A percentile compares a stretch with the other conserved stretches of the same genome.
Evolutionary conservation across 1,140 invertebrate genomes (phyloP).

Genomic region (Drosophila insularis): DNA sequence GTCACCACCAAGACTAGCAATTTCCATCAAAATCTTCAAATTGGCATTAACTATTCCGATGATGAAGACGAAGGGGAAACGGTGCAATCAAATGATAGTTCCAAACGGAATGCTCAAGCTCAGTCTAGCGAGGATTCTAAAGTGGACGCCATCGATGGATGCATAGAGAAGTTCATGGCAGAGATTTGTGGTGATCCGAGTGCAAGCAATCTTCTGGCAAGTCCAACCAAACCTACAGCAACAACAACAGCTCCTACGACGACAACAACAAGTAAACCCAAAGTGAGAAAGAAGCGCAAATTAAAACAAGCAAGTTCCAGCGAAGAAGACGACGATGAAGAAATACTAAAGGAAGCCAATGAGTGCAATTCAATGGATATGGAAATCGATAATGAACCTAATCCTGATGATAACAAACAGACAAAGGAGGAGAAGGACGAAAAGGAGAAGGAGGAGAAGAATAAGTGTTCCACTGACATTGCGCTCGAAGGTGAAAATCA

Average conservation of each 20-base stretch:
- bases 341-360: neutral
- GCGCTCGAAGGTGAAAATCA: neutral
- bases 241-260: neutral
- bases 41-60: conserved; percentile 50
- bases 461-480: neutral
- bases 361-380: no score
- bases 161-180: conserved; percentile 53
- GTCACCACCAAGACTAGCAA: conserved; percentile 38
- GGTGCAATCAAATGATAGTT: neutral
- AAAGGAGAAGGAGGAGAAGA: neutral
- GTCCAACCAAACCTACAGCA: neutral
- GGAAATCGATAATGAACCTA: neutral
- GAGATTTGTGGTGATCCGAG: conserved; percentile 38
- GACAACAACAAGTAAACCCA: conserved; percentile 1
- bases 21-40: conserved; percentile 66
- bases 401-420: neutral
- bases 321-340: conserved; percentile 7
- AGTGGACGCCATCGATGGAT: conserved; percentile 36
- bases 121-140: conserved; percentile 10
- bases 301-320: conserved; percentile 13
- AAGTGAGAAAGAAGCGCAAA: conserved; percentile 20
- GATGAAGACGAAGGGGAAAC: conserved; percentile 46
- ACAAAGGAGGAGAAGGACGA: neutral
- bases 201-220: neutral
- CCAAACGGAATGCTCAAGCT: neutral